A percentile compares a stretch with the other conserved stretches of the same genome.
phyloP scores from a whole-genome alignment of 1,140 invertebrate species.

The Drosophila pachea region DNA sequence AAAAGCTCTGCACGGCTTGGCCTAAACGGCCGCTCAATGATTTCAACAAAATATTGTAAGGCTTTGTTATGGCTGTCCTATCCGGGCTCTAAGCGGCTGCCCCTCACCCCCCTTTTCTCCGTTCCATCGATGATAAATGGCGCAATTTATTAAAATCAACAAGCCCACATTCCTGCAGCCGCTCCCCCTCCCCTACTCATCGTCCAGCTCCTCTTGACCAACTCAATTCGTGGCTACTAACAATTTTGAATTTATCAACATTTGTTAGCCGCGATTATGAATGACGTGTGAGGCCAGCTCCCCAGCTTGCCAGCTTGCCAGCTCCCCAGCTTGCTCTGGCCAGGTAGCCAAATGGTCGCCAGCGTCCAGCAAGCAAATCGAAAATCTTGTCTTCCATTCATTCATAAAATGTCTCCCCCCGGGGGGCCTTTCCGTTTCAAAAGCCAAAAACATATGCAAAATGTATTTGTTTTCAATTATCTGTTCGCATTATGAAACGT shows the following conservation, averaged over 20 bases:
- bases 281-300: slow-evolving; percentile 60
- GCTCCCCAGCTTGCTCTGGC: background rate
- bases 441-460: slow-evolving; percentile 27
- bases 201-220: slow-evolving; percentile 14
- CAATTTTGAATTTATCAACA: slow-evolving; percentile 74
- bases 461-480: slow-evolving; percentile 40
- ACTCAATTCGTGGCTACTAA: slow-evolving; percentile 58
- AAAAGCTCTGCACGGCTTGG: slow-evolving; percentile 54
- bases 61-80: slow-evolving; percentile 40
- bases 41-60: slow-evolving; percentile 74
- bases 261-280: slow-evolving; percentile 75
- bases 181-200: background rate
- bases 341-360: slow-evolving; percentile 36
- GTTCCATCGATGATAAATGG: slow-evolving; percentile 64
- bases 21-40: slow-evolving; percentile 71
- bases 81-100: too few relatives aligned
- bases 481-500: slow-evolving; percentile 2
- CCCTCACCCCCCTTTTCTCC: background rate
- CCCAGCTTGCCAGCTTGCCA: slow-evolving; percentile 4
- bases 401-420: slow-evolving; percentile 40
- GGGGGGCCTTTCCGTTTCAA: slow-evolving; percentile 20
- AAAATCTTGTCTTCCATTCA: slow-evolving; percentile 27
- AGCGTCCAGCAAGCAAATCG: slow-evolving; percentile 1
- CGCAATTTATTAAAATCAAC: slow-evolving; percentile 76
- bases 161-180: slow-evolving; percentile 27